Evolutionary conservation across 2,113 vertebrate species (phyloP).

Genomic region (Lamprotornis superbus): DNA sequence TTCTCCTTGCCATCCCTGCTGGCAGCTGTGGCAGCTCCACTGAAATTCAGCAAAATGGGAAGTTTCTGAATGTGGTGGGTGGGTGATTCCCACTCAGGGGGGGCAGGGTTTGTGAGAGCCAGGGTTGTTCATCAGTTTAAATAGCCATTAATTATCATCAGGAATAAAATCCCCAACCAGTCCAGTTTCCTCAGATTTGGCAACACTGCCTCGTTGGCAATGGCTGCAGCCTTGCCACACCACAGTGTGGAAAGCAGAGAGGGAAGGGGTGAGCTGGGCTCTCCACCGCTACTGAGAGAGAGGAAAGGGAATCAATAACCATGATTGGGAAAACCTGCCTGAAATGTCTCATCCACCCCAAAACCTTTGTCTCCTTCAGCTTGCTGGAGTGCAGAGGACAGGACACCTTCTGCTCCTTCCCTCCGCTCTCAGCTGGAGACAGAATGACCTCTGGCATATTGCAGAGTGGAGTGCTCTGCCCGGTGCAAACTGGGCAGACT

Average conservation of each 20-base stretch:
- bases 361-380: neutral
- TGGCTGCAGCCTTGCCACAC: neutral
- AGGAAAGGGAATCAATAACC: neutral
- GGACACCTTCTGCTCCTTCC: neutral
- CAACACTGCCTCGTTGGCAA: neutral
- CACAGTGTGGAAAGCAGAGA: neutral
- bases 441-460: neutral
- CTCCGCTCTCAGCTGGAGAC: neutral
- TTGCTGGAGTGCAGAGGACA: neutral
- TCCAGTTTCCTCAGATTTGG: neutral
- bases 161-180: neutral
- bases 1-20: neutral
- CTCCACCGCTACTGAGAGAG: neutral
- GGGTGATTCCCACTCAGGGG: neutral
- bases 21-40: neutral
- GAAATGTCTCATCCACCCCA: neutral
- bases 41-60: neutral
- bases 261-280: neutral
- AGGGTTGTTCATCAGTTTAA: neutral
- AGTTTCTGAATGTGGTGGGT: neutral
- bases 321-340: accelerated
- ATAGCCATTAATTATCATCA: neutral
- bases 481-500: neutral
- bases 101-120: neutral
- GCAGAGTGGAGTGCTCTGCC: neutral